Evolutionary conservation across 2,113 vertebrate species (phyloP).

Genomic region (Geothlypis trichas): DNA sequence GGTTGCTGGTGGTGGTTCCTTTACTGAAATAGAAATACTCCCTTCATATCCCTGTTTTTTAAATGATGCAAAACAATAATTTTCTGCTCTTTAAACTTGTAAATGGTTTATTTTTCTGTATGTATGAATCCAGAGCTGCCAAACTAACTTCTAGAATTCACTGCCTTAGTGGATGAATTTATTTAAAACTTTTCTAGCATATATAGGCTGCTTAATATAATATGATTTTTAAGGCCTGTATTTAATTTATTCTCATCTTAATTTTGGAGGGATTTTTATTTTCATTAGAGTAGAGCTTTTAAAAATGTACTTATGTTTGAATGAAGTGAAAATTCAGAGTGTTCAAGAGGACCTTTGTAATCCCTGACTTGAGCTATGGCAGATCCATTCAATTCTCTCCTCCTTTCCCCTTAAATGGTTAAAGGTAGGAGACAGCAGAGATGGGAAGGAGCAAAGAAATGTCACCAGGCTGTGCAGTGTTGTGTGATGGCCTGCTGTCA

Average conservation of each 20-base stretch:
- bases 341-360: background rate
- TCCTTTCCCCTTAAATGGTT: background rate
- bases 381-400: background rate
- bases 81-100: background rate
- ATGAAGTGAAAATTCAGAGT: background rate
- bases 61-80: background rate
- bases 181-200: background rate
- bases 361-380: background rate
- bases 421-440: background rate
- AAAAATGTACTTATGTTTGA: background rate
- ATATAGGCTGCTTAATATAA: background rate
- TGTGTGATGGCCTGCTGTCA: background rate
- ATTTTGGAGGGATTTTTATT: background rate
- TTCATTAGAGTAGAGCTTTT: background rate
- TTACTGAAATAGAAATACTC: background rate
- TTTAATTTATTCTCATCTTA: background rate
- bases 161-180: background rate
- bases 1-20: background rate
- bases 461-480: background rate
- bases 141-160: background rate
- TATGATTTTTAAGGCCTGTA: fast-evolving
- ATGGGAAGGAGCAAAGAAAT: background rate
- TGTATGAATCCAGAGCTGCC: background rate
- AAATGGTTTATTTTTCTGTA: background rate
- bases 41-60: background rate